Evolutionary conservation across 2,113 vertebrate genomes (phyloP), one percentile per base, ranked within the genome.

Genomic region (Chaetodon auriga): DNA sequence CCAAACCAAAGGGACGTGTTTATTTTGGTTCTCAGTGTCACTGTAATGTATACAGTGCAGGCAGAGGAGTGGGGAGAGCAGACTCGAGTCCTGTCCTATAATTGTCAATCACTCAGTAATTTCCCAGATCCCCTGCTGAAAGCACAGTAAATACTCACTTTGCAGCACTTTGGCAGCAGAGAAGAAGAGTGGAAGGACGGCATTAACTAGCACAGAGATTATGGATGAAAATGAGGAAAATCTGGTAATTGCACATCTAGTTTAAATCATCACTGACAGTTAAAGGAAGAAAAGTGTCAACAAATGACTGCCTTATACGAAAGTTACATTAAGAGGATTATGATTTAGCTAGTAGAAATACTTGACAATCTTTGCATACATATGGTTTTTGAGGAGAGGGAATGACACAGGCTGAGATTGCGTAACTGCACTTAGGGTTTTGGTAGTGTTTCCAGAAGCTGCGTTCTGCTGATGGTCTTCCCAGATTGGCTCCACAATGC

Each of bases 21-120:
- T 93, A 90, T 90, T 94, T 93, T 93, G 89, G 84, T 88, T 89
- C 76, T 81, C 66, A 49, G 79, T 89, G 83, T 81, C 80, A 82
- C 86, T 82, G 82, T 85, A 90, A 93, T 89, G 83, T 91, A 90
- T 85, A 90, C 85, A 90, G 62, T 68, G 55, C 57, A 65, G 78
- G 71, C 43, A 80, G 68, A 82, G 73, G 70, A 51, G 61, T 75
- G 81, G 10, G 71, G 21, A 60, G 74, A 76, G 76, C 73, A 90
- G 64, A 86, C 69, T 81, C 55, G 49, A 15, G 58, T 86, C 81
- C 63, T 64, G 76, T 83, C 77, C 79, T 86, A 81, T 81, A 82
- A 92, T 85, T 89, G 82, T 89, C 87, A 78, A 80, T 83, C 66
- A 63, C 73, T 48, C 76, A 89, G 84, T 87, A 7, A 48, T 90